Evolutionary conservation across 2,113 vertebrate species (phyloP).

Genomic region (Erythrolamprus reginae): DNA sequence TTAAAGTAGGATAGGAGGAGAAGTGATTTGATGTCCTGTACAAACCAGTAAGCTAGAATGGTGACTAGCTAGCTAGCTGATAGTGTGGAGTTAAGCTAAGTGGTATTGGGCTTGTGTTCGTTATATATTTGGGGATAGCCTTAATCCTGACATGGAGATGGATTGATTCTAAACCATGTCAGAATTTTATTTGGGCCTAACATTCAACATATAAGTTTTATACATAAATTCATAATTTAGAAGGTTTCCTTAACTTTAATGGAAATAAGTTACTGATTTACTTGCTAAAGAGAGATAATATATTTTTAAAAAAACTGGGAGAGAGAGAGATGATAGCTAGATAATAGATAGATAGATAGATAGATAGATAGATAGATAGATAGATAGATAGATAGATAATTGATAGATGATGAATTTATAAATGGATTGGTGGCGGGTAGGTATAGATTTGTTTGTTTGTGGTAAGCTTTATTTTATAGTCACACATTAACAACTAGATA

Average conservation of each 20-base stretch:
- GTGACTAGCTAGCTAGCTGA: too few species aligned
- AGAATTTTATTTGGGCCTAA: background rate
- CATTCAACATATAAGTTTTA: background rate
- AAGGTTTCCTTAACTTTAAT: background rate
- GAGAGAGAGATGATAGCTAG: background rate
- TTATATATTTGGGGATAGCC: background rate
- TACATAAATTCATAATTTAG: background rate
- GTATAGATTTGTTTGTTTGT: background rate
- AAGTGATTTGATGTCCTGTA: background rate
- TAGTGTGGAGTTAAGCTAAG: background rate
- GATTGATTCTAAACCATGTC: background rate
- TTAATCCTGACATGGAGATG: background rate
- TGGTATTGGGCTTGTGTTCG: background rate
- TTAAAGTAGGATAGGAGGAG: background rate
- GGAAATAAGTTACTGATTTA: background rate
- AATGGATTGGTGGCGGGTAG: background rate
- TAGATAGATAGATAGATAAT: background rate
- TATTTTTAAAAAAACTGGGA: background rate
- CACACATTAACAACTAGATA: background rate
- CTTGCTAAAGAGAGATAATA: accelerated
- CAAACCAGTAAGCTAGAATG: background rate
- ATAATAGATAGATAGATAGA: background rate
- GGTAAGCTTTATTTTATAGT: background rate
- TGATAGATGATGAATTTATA: too few species aligned
- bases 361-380: background rate